Percentiles rank a stretch among this genome's conserved stretches.
Conservation (phyloP, 2,113 vertebrate species). For the Aix galericulata region DNA sequence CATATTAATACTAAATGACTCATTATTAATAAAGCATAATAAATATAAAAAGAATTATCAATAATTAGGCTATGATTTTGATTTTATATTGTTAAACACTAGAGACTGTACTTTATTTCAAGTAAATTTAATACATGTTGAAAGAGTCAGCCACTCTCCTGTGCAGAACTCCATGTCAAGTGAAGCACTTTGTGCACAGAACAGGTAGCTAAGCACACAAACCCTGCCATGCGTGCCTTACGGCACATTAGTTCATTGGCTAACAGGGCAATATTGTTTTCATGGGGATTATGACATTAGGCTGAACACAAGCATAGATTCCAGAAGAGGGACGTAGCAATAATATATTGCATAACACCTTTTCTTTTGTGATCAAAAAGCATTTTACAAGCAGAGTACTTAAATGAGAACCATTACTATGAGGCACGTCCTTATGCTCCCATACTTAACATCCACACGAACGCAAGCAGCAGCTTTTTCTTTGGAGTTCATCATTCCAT, state of each 20-base stretch:
- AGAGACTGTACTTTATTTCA: conserved; percentile 36
- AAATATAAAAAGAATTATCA: conserved; percentile 58
- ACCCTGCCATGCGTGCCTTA: neutral
- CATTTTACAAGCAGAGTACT: neutral
- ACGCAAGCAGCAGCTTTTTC: neutral
- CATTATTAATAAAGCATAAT: conserved; percentile 62
- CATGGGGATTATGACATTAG: neutral
- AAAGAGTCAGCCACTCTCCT: neutral
- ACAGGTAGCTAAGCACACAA: neutral
- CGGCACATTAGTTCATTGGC: neutral
- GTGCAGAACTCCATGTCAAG: neutral
- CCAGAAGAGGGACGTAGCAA: neutral
- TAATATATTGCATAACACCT: neutral
- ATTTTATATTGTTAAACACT: conserved; percentile 56
- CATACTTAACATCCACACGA: neutral
- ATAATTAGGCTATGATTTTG: conserved; percentile 63
- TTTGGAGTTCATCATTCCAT: neutral
- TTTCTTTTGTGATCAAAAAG: neutral
- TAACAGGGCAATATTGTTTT: neutral
- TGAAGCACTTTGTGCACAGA: neutral
- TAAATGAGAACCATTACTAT: neutral
- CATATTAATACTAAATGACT: conserved; percentile 65
- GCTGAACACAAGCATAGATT: neutral
- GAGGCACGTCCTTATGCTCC: neutral
- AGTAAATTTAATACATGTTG: neutral